Evolutionary conservation across 1,140 invertebrate species (phyloP).

Genomic region (Ostrea denselamellosa): DNA sequence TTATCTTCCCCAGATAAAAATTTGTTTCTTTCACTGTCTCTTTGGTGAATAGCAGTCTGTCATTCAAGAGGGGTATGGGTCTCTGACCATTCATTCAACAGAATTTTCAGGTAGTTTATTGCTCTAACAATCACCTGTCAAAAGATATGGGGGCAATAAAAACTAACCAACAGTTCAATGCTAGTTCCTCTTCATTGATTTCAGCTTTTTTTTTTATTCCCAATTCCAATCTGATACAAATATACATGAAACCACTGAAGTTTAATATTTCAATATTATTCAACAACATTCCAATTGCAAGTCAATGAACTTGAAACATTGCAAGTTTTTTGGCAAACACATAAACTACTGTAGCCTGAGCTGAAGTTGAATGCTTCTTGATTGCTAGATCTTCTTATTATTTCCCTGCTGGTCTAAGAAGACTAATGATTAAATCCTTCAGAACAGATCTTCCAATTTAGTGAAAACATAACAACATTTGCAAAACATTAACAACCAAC

Average conservation of each 20-base stretch:
- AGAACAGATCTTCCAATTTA: not conserved
- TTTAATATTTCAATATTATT: not conserved
- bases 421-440: not conserved
- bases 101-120: constrained; percentile 27
- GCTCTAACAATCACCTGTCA: not conserved
- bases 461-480: not conserved
- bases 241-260: not conserved
- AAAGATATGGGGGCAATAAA: not conserved
- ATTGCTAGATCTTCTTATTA: not conserved
- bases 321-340: not conserved
- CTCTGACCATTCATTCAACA: not conserved
- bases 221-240: not conserved
- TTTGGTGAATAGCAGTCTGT: not conserved
- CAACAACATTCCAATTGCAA: not conserved
- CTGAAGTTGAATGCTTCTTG: not conserved
- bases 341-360: not conserved
- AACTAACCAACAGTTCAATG: not conserved
- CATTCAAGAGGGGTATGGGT: not conserved
- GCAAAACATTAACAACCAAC: not conserved
- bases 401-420: not conserved
- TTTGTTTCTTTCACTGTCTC: not conserved
- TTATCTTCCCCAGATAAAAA: constrained; percentile 1
- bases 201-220: too few species aligned
- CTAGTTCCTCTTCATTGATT: too few species aligned
- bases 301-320: not conserved